Conservation (phyloP, 2,797 vertebrate species). For the Peromyscus aztecus region DNA sequence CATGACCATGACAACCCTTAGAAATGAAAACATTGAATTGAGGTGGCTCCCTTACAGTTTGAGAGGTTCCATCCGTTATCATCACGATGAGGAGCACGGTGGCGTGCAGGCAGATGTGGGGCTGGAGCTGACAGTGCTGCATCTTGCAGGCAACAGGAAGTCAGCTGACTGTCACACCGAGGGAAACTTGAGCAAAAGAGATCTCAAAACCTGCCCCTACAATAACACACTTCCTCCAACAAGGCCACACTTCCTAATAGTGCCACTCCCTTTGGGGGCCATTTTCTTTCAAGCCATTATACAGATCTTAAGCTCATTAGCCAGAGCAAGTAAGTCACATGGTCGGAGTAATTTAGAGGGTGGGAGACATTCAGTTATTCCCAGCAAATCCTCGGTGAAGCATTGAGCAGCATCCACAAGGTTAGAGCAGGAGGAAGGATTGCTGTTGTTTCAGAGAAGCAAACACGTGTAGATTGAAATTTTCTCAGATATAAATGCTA, state of each 20-base stretch:
- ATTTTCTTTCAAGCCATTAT: neutral
- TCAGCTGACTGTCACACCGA: neutral
- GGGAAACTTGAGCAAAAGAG: neutral
- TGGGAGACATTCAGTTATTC: neutral
- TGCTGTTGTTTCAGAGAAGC: neutral
- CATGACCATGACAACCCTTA: neutral
- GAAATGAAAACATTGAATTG: neutral
- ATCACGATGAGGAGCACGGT: neutral
- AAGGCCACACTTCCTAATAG: neutral
- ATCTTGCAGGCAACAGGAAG: neutral
- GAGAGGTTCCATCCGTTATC: neutral
- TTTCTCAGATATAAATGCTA: conserved; percentile 28
- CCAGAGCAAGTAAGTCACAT: conserved; percentile 4
- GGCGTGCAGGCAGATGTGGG: neutral
- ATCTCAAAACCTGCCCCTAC: too few species aligned
- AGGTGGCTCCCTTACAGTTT: neutral
- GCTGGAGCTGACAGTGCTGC: neutral
- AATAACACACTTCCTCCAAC: too few species aligned
- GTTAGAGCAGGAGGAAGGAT: neutral
- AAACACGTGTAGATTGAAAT: conserved; percentile 21
- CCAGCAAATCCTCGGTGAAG: neutral
- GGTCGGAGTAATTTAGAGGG: neutral
- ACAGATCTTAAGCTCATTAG: neutral
- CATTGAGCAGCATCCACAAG: neutral
- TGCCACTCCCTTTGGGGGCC: neutral